Base-by-base conservation (phyloP, 2,888 invertebrate species). In the Aelia acuminata region DNA sequence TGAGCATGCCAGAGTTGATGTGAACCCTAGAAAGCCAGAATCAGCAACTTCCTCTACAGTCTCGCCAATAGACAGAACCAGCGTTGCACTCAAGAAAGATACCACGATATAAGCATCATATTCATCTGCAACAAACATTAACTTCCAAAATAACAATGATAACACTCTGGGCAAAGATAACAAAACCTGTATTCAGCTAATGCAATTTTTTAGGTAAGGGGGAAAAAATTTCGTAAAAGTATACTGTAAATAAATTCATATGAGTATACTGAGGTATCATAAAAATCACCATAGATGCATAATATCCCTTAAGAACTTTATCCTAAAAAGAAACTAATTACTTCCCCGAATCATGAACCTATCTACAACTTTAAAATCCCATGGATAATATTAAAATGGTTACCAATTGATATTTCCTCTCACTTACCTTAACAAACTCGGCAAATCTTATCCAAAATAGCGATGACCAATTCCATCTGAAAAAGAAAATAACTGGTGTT, bases 1-100 rank as follows among this genome's bases (percentile, higher is more conserved):
- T 18, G 98, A 98, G 93, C 99, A 99, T 90, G 98, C 97, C n/a
- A 99, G 94, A 0, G 99, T 99, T 0, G 99, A 99, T 0, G 99
- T 99, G 0, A 99, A 99, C 89, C 99, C 99, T 91, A 99, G 94
- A 93, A 99, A 99, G 84, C 99, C 99, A 90, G 99, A 99, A 93
- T 99, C 99, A 0, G 99, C 98, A 43, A 99, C 99, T 96, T 99
- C 99, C 93, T 99, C 99, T n/a, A 99, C 99, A 22, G 99, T 99
- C 93, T 99, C 99, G 91, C 99, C 99, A 92, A 99, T 99, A 91
- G 98, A 98, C 91, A 99, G 94, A 90, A 99, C 99, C 92, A 99
- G 95, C 26, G 99, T 99, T 91, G 99, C 99, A 92, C 97, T 97
- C 90, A 98, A 97, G 96, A 99, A 99, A 87, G 99, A 99, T 91